Conservation (phyloP, 1,140 invertebrate genomes). For the Aleiodes sp. region DNA sequence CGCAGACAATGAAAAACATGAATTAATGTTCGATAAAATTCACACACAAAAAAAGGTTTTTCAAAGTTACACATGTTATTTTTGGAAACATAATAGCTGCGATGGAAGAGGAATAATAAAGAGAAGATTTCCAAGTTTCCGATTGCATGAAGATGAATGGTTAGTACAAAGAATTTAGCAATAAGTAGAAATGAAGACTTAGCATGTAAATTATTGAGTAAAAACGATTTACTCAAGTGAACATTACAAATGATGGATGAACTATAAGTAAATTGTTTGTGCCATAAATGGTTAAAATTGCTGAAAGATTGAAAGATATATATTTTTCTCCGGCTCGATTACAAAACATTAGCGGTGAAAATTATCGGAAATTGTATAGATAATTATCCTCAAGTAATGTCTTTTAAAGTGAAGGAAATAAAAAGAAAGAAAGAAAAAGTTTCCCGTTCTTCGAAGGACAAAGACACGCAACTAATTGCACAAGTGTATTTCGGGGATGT, state of each 20-base stretch:
- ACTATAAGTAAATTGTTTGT: not conserved
- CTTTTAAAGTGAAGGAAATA: slow-evolving; percentile 5
- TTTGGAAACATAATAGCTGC: too few relatives aligned
- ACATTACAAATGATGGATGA: not conserved
- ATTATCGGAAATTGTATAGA: not conserved
- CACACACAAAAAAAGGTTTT: too few relatives aligned
- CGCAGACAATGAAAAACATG: too few relatives aligned
- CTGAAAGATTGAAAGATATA: not conserved
- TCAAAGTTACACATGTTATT: too few relatives aligned
- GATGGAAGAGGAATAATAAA: too few relatives aligned
- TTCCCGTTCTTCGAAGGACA: not conserved
- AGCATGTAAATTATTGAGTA: too few relatives aligned
- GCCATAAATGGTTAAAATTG: not conserved
- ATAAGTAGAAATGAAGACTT: too few relatives aligned
- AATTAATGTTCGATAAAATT: too few relatives aligned
- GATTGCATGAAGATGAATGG: too few relatives aligned
- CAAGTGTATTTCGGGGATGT: not conserved
- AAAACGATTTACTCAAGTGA: too few relatives aligned
- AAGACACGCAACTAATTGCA: slow-evolving; percentile 5
- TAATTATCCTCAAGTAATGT: not conserved
- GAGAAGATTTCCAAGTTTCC: too few relatives aligned
- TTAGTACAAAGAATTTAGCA: too few relatives aligned
- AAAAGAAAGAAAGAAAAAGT: not conserved
- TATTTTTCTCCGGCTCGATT: not conserved
- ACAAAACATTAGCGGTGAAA: not conserved